Conservation (phyloP, 2,797 vertebrate genomes). For the Neopelma chrysocephalum region DNA sequence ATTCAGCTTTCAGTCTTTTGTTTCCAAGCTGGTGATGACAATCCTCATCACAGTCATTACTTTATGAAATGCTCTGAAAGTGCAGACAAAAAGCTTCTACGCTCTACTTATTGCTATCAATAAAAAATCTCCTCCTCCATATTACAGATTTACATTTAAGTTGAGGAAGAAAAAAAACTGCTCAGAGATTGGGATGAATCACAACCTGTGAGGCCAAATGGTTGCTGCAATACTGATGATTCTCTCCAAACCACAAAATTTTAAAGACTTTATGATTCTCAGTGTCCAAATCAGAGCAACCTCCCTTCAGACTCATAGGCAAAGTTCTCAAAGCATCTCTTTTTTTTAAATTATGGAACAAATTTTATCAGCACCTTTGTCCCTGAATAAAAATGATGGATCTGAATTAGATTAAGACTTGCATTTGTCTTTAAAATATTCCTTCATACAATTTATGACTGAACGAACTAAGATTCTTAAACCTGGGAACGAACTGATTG, state of each 20-base stretch:
- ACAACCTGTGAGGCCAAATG: not conserved
- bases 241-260: not conserved
- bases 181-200: not conserved
- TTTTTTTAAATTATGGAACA: not conserved
- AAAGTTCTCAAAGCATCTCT: not conserved
- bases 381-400: not conserved
- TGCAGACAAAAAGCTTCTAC: fast-evolving
- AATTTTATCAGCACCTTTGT: not conserved
- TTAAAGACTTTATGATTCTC: not conserved
- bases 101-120: not conserved
- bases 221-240: not conserved
- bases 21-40: not conserved
- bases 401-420: not conserved
- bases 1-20: not conserved
- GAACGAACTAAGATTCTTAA: not conserved
- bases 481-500: not conserved
- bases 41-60: not conserved
- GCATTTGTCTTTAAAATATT: not conserved
- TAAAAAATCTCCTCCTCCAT: not conserved
- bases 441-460: not conserved
- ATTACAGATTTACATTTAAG: not conserved
- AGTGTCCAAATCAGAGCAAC: not conserved
- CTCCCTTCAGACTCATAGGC: not conserved
- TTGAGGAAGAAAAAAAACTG: not conserved
- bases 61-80: not conserved